phyloP scores from a whole-genome alignment of 2,797 vertebrate species.

The Cichlasoma orientale region DNA sequence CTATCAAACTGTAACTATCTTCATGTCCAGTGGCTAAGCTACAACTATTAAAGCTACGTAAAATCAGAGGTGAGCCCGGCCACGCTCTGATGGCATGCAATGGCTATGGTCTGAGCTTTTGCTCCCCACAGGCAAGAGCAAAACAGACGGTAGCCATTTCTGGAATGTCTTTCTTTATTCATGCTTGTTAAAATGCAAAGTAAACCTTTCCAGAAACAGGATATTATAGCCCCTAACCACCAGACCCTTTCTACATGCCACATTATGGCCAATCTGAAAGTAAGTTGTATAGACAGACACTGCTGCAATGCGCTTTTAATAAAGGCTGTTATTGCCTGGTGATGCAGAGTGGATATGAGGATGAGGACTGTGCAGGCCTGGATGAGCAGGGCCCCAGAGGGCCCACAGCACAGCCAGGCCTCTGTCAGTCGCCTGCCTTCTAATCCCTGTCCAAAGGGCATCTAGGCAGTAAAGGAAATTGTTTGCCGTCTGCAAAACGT shows the following conservation, averaged over 20 bases:
- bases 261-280: conserved; percentile 76
- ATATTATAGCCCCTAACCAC: conserved; percentile 83
- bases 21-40: conserved; percentile 54
- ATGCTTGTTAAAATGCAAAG: conserved; percentile 84
- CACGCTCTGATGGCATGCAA: conserved; percentile 70
- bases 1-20: conserved; percentile 32
- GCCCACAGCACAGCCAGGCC: conserved; percentile 73
- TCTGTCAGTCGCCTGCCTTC: conserved; percentile 77
- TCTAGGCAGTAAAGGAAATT: conserved; percentile 83
- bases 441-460: conserved; percentile 82
- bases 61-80: conserved; percentile 68
- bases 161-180: conserved; percentile 84
- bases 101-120: conserved; percentile 53
- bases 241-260: conserved; percentile 74
- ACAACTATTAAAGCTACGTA: conserved; percentile 66
- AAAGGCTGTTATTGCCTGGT: conserved; percentile 82
- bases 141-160: conserved; percentile 78
- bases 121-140: conserved; percentile 60
- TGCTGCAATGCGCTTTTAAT: conserved; percentile 83
- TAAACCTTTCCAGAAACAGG: conserved; percentile 84
- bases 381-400: conserved; percentile 75
- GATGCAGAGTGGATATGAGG: conserved; percentile 80
- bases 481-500: conserved; percentile 83
- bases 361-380: conserved; percentile 69
- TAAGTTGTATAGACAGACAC: conserved; percentile 73